Base-by-base conservation (phyloP, 2,113 vertebrate species). In the Gorsachius goisagi region DNA sequence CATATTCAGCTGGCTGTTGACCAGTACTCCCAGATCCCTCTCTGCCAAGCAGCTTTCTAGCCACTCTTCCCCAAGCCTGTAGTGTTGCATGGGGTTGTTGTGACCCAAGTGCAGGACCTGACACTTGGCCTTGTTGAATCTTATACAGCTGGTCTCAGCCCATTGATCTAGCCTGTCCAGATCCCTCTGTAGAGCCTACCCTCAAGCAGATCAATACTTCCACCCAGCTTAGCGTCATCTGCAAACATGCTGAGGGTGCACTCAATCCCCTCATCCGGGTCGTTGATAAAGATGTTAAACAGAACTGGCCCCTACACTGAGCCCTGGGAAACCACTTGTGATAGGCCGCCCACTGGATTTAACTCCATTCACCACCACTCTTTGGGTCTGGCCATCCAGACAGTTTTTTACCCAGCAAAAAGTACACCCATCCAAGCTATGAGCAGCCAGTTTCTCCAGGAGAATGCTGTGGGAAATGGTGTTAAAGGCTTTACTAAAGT, bases 1-100 rank as follows among this genome's bases (percentile, higher is more conserved):
- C 26, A 14, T 45, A 4, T 12, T 69, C 21, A 58, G 41, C 9
- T 0, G 0, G 12, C 6, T 56, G 20, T 37, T 1, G 0, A 37
- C 27, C 13, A n/a, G 4, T 9, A 23, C 13, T 9, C 21, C 33
- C 33, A n/a, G 56, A 9, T n/a, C 32, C 8, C 28, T 64, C 22
- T 16, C 10, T 0, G 0, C 18, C 6, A 3, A 19, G 23, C 30
- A 44, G 14, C 39, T 67, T 35, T 55, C 33, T 52, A 56, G 39
- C 19, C 32, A 67, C 19, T 45, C 50, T 5, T 28, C 39, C 33
- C 39, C 63, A 56, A 19, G 33, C 21, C 45, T 63, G 26, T n/a
- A 26, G 7, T 4, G 0, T 2, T 35, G 14, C 41, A 5, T 23
- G 35, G 35, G 17, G 13, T 39, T 41, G 35, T 52, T 63, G 22